Evolutionary conservation across 2,797 vertebrate species (phyloP), one percentile per base, ranked within the genome.

Genomic region (Trichosurus vulpecula): DNA sequence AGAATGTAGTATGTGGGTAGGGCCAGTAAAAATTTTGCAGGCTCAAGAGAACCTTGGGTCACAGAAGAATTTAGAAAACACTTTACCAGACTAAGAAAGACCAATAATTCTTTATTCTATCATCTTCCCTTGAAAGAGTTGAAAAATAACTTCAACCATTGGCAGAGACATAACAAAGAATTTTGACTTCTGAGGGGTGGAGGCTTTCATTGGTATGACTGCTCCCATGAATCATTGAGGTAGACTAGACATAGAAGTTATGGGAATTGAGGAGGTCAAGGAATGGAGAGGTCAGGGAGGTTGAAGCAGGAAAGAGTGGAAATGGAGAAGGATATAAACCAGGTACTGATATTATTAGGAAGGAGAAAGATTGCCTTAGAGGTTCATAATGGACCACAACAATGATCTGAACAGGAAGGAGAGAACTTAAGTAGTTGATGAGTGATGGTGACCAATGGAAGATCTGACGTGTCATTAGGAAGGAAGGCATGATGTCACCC

Each of bases 41-140:
- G 92, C 94, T 96, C 27, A 1, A 81, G 89, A 92, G 41, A 97
- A 95, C 10, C 91, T 31, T 52, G 96, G 92, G 19, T 87, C 54
- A 22, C 57, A 94, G 53, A 66, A 54, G 19, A 57, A 16, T 51
- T 12, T 61, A 56, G 90, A 35, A 89, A 91, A 90, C 92, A 52
- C 93, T 12, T 66, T 92, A 90, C 2, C 54, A 93, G 55, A 95
- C 93, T 74, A 27, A 87, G 9, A 47, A 87, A 41, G n/a, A 0
- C 22, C 52, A 19, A 87, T 91, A 57, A 4, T 10, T 95, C 41
- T 3, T 95, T 81, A 93, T 66, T 95, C 81, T 56, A 87, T 91
- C 89, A 91, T 16, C 31, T 94, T 93, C 35, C 57, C 53, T 41
- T 92, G 47, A 95, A 95, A 35, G 54, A 94, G 89, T 31, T 81